These are phyloP conservation scores for Carettochelys insculpta DNA, from an alignment of 2,113 vertebrate species.

Conservation along the genomic window DNA sequence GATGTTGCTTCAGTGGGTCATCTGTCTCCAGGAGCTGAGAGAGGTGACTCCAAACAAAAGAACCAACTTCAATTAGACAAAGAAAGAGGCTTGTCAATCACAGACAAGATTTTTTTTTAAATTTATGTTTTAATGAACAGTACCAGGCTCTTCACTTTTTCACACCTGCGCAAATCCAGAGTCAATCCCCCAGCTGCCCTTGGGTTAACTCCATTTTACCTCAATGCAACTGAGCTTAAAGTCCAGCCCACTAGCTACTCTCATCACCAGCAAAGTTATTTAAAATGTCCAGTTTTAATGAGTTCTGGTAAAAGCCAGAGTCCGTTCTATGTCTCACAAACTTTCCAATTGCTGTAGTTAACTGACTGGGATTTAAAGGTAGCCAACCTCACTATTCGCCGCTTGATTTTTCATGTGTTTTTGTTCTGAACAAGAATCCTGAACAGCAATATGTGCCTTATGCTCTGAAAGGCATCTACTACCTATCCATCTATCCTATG, in stretches of 20 bases:
- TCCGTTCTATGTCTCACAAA: neutral
- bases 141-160: neutral
- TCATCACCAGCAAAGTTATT: neutral
- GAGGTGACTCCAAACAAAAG: slow-evolving; percentile 91
- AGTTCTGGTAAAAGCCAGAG: neutral
- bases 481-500: neutral
- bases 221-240: neutral
- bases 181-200: neutral
- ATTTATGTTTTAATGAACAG: neutral
- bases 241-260: neutral
- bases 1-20: slow-evolving; percentile 83
- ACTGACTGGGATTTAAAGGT: neutral
- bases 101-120: neutral
- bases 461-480: neutral
- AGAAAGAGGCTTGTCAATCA: neutral
- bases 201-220: neutral
- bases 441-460: neutral
- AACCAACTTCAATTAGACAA: slow-evolving; percentile 79
- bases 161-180: neutral
- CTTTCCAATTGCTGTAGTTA: neutral
- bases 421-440: neutral
- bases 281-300: neutral
- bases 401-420: neutral
- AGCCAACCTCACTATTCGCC: neutral
- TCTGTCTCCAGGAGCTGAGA: slow-evolving; percentile 84